These are phyloP conservation scores for Hyposoter didymator DNA, from an alignment of 2,888 invertebrate genomes.

Conservation along the genomic window DNA sequence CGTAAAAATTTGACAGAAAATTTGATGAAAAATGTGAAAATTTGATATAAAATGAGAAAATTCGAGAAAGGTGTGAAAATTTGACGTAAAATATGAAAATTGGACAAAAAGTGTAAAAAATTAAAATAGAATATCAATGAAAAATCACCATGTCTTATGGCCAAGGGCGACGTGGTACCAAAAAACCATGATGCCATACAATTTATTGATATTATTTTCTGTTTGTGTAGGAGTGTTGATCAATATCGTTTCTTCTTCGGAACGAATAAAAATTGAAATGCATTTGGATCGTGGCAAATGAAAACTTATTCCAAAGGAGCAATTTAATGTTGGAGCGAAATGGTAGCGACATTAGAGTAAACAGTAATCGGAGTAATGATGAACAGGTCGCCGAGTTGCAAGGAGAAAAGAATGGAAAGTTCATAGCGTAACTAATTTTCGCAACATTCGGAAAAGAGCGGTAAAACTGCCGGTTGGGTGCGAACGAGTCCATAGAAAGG, in stretches of 20 bases:
- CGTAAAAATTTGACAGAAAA: too few relatives aligned
- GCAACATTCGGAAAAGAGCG: constrained; percentile 31
- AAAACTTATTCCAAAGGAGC: background rate
- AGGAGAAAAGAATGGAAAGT: constrained; percentile 47
- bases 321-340: constrained; percentile 4
- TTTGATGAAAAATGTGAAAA: too few relatives aligned
- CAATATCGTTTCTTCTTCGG: too few relatives aligned
- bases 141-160: too few relatives aligned
- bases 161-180: too few relatives aligned
- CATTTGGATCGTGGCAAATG: background rate
- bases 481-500: constrained; percentile 39
- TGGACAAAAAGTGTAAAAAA: too few relatives aligned
- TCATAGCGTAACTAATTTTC: constrained; percentile 14
- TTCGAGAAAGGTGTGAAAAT: too few relatives aligned
- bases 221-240: too few relatives aligned
- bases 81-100: too few relatives aligned
- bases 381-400: constrained; percentile 48
- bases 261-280: background rate
- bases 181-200: background rate
- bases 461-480: constrained; percentile 48
- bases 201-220: background rate
- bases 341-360: constrained; percentile 5
- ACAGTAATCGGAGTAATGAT: constrained; percentile 38
- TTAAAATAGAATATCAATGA: too few relatives aligned
- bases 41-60: too few relatives aligned